Evolutionary conservation across 2,797 vertebrate genomes (phyloP).

Genomic region (Catamblyrhynchus diadema): DNA sequence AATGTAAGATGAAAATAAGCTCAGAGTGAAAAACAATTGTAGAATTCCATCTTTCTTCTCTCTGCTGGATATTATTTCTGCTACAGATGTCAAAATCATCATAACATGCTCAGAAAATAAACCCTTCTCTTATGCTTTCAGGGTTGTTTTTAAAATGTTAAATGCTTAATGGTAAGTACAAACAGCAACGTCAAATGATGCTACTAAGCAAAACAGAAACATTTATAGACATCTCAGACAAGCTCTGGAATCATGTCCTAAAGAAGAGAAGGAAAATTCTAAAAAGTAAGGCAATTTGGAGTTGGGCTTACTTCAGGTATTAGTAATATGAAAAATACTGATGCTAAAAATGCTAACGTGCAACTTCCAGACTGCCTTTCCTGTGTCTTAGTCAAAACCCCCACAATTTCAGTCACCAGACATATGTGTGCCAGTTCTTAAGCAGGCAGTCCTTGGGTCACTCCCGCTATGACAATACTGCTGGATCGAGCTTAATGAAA

Average conservation of each 20-base stretch:
- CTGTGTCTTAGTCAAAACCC: background rate
- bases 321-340: background rate
- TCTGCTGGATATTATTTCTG: conserved; percentile 64
- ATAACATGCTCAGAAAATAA: conserved; percentile 30
- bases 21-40: background rate
- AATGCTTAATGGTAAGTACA: conserved; percentile 40
- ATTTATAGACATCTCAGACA: background rate
- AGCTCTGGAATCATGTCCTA: background rate
- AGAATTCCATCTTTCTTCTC: background rate
- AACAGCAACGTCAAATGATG: background rate
- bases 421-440: background rate
- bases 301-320: background rate
- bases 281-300: background rate
- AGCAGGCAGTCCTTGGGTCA: background rate
- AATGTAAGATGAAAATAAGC: background rate
- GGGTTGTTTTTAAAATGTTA: conserved; percentile 43
- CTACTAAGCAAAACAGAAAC: background rate
- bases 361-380: background rate
- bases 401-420: background rate
- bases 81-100: conserved; percentile 8
- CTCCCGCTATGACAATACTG: background rate
- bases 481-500: background rate
- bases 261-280: background rate
- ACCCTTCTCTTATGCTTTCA: conserved; percentile 29
- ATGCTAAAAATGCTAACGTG: background rate